A percentile compares a stretch with the other conserved stretches of the same genome.
Conservation (phyloP, 2,113 vertebrate species). For the Excalfactoria chinensis region DNA sequence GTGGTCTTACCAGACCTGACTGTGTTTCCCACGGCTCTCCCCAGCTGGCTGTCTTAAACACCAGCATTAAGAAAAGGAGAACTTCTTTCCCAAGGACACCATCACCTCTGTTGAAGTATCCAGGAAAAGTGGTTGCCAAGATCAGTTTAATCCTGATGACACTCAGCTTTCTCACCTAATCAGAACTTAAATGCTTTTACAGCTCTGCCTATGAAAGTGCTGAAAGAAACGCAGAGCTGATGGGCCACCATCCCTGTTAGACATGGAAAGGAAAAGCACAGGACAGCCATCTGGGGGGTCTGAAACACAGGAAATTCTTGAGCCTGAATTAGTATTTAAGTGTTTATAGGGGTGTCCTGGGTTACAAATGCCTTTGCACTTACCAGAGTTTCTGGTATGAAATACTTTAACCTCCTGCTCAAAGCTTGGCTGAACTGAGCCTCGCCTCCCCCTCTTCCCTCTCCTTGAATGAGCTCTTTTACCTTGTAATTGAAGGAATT, state of each 20-base stretch:
- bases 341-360: neutral
- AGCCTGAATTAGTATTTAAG: conserved; percentile 13
- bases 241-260: rapidly evolving
- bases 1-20: neutral
- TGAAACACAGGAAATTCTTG: conserved; percentile 2
- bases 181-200: neutral
- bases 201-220: neutral
- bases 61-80: neutral
- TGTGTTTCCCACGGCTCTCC: neutral
- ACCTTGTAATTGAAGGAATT: neutral
- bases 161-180: neutral
- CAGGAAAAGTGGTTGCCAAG: neutral
- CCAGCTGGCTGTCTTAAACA: neutral
- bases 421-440: neutral
- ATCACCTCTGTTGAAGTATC: neutral
- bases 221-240: neutral
- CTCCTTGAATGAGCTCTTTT: neutral
- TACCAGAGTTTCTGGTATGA: conserved; percentile 3
- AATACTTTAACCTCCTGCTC: conserved; percentile 15
- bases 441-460: neutral
- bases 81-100: neutral
- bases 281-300: neutral
- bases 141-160: neutral
- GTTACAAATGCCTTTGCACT: conserved; percentile 30
- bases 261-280: conserved; percentile 32